phyloP scores from a whole-genome alignment of 1,140 invertebrate genomes.

The Pristionchus pacificus region DNA sequence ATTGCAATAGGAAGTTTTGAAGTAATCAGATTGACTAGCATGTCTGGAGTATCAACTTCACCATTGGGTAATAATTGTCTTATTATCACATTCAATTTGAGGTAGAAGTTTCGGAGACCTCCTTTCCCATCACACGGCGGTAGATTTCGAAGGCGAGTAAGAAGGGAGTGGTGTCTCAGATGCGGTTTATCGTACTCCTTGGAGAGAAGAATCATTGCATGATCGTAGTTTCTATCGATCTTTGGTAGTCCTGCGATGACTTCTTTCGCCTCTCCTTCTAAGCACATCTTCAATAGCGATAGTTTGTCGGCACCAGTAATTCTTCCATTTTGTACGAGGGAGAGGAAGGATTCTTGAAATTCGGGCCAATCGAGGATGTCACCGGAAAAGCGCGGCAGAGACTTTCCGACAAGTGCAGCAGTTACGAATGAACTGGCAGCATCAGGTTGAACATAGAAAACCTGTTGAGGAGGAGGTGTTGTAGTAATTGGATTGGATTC shows the following conservation, averaged over 20 bases:
- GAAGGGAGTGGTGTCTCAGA: not conserved
- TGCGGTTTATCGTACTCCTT: not conserved
- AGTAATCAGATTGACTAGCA: not conserved
- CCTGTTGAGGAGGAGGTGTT: too few species aligned
- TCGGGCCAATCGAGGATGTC: not conserved
- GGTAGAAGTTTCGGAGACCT: not conserved
- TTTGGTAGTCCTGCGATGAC: not conserved
- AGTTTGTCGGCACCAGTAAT: not conserved
- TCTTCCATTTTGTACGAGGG: not conserved
- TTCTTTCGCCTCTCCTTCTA: not conserved
- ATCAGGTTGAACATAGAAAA: too few species aligned
- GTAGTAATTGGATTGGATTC: too few species aligned
- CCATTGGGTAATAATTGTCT: not conserved
- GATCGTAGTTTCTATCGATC: not conserved
- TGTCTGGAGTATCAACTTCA: not conserved
- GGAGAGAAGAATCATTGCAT: not conserved
- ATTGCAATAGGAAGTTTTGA: not conserved
- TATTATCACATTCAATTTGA: not conserved
- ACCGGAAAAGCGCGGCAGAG: not conserved
- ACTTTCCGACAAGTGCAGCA: not conserved
- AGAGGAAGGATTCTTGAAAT: not conserved
- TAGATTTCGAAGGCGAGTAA: not conserved
- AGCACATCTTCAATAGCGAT: not conserved
- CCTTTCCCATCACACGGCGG: not conserved
- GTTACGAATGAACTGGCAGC: too few species aligned